Base-by-base conservation (phyloP, 1,140 invertebrate species). In the Neocloeon triangulifer region DNA sequence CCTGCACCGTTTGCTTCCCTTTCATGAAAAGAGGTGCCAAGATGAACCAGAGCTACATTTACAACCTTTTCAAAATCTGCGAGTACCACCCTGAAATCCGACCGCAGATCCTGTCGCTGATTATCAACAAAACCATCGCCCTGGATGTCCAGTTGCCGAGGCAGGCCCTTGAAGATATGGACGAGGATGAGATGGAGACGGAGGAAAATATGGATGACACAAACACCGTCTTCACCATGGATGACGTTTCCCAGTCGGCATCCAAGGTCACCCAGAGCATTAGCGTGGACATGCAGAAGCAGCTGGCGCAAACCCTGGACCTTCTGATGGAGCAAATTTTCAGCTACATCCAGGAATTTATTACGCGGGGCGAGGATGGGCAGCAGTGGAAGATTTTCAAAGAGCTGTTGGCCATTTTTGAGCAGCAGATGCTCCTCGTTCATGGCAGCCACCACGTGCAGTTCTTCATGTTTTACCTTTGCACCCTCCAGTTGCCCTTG, bases 401-500 rank as follows among this genome's bases (percentile, higher is more conserved):
- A n/a, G n/a, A n/a, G n/a, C n/a, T n/a, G n/a, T n/a, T n/a, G n/a
- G 44, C 51, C 25, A 52, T 66, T 16, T 86, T 85, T 51, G 73
- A 84, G 37, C 60, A 62, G 41, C 49, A 74, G 25, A 64, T 85
- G 34, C 49, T 86, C 30, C 63, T 66, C 2, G 79, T 73, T 8
- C 66, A 77, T 44, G 69, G 62, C 19, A 69, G 62, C 30, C 63
- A 68, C 47, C 76, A 81, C 48, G 62, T 75, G 4, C 81, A 84
- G 49, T 88, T 76, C 49, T 43, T 80, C 2, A 55, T 80, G 44
- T 84, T 85, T 51, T 70, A 75, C 41, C 51, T 79, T 30, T n/a
- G n/a, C n/a, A n/a, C n/a, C n/a, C n/a, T n/a, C n/a, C n/a, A n/a
- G n/a, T 44, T 51, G n/a, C 51, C 56, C 9, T 48, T 84, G 18